These are phyloP conservation scores for Acropora tenuis DNA, from an alignment of 64 coral and sea anemone species.

Conservation along the genomic window DNA sequence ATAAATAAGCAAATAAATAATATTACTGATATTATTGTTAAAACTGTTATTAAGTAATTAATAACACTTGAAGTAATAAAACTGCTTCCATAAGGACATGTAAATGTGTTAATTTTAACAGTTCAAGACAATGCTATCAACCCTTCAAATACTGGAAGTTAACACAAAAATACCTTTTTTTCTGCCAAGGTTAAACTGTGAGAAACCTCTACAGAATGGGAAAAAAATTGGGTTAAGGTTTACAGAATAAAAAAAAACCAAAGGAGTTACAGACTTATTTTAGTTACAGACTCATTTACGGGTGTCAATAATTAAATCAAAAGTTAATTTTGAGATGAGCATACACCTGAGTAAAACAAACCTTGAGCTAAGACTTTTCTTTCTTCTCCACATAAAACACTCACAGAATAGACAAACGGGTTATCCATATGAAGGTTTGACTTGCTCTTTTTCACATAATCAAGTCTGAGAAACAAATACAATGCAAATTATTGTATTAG, in stretches of 20 bases:
- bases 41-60: too few species aligned
- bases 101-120: too few species aligned
- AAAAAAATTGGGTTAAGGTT: not conserved
- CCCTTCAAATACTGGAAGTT: too few species aligned
- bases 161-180: constrained; percentile 67
- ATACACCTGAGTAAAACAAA: not conserved
- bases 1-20: too few species aligned
- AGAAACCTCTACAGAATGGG: not conserved
- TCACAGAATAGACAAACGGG: constrained; percentile 42
- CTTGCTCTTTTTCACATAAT: constrained; percentile 50
- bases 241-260: too few species aligned
- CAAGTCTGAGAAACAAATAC: constrained; percentile 9
- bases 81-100: too few species aligned
- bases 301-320: too few species aligned
- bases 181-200: constrained; percentile 60
- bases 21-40: too few species aligned
- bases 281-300: not conserved
- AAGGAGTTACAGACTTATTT: not conserved
- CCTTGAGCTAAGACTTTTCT: constrained; percentile 18
- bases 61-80: too few species aligned
- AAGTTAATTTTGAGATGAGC: too few species aligned
- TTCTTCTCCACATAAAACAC: constrained; percentile 23
- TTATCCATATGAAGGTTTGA: constrained; percentile 59
- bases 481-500: not conserved
- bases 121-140: too few species aligned